Evolutionary conservation across 2,888 invertebrate species (phyloP).

Genomic region (Hypercompe scribonia): DNA sequence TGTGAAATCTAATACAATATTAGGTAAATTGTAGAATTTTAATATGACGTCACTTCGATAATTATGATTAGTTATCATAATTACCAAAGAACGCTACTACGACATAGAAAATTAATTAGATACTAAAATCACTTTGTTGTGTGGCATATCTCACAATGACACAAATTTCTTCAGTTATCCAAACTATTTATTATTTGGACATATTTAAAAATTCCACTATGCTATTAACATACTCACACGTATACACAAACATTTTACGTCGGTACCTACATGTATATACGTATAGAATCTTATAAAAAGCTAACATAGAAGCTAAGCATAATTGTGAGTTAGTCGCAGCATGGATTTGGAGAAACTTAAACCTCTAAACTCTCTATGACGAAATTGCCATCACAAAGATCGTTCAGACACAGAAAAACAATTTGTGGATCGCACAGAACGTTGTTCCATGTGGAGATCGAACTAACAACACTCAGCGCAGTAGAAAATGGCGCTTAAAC

Average conservation of each 20-base stretch:
- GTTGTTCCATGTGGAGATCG: too few relatives aligned
- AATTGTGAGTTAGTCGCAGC: background rate
- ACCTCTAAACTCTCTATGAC: background rate
- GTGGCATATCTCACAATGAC: too few relatives aligned
- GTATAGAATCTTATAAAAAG: background rate
- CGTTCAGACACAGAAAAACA: too few relatives aligned
- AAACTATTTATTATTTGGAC: too few relatives aligned
- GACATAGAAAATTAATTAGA: background rate
- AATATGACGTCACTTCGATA: constrained; percentile 41
- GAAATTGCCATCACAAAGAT: background rate
- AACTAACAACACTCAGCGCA: too few relatives aligned
- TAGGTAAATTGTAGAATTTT: constrained; percentile 18
- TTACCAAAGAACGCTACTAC: constrained; percentile 36
- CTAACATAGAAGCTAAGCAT: background rate
- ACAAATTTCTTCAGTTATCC: too few relatives aligned
- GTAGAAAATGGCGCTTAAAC: too few relatives aligned
- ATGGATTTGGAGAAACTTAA: background rate
- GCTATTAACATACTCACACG: too few relatives aligned
- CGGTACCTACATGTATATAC: background rate
- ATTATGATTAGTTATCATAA: constrained; percentile 61
- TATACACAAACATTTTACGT: background rate
- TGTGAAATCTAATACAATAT: background rate
- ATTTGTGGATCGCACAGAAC: too few relatives aligned
- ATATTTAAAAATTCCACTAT: too few relatives aligned
- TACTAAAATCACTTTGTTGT: background rate